Conservation (phyloP, 2,113 vertebrate genomes). For the Ctenomys sociabilis region DNA sequence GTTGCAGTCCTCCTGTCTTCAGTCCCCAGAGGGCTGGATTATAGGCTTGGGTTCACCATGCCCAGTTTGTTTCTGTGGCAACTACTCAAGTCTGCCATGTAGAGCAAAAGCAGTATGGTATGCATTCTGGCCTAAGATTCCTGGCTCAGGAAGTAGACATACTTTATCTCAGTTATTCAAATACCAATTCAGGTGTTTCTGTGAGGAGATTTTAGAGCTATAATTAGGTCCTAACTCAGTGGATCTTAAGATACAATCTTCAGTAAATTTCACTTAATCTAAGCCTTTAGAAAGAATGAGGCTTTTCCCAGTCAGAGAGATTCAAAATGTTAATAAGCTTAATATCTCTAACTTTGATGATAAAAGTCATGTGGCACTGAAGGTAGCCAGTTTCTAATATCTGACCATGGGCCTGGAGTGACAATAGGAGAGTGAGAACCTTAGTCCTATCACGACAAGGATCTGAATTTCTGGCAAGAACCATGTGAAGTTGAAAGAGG, state of each 20-base stretch:
- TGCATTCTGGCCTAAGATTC: background rate
- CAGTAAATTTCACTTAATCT: background rate
- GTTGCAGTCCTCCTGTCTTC: background rate
- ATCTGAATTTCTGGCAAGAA: background rate
- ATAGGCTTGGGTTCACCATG: background rate
- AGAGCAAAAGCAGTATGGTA: background rate
- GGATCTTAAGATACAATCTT: background rate
- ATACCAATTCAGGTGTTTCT: background rate
- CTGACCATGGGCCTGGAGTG: background rate
- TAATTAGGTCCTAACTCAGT: background rate
- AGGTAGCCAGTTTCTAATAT: background rate
- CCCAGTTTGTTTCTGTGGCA: background rate
- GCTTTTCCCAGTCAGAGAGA: slow-evolving; percentile 31
- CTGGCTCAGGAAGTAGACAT: background rate
- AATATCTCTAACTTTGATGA: background rate
- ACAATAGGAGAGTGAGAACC: background rate
- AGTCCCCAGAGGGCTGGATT: background rate
- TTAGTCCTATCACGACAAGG: background rate
- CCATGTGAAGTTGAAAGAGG: background rate
- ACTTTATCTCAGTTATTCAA: slow-evolving; percentile 9
- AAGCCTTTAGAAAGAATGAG: background rate
- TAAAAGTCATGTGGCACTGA: background rate
- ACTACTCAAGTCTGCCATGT: background rate
- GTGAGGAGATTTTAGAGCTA: background rate
- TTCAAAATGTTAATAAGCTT: background rate